Percentiles rank a stretch among this genome's conserved stretches.
Evolutionary conservation across 1,140 invertebrate genomes (phyloP).

Genomic region (Sarcophaga peregrina): DNA sequence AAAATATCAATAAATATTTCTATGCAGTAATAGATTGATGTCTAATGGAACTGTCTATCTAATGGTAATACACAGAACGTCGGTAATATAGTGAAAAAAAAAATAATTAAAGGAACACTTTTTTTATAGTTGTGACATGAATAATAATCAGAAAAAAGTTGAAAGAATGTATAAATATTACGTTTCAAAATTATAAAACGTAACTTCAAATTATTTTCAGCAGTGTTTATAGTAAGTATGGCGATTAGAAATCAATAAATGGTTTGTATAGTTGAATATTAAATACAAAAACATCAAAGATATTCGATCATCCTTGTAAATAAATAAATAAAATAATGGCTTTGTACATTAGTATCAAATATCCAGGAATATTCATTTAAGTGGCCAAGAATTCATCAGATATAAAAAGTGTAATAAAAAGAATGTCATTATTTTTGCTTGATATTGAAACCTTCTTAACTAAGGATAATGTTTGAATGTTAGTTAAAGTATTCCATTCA

Average conservation of each 20-base stretch:
- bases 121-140: too few relatives aligned
- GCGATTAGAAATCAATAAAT: slow-evolving; percentile 17
- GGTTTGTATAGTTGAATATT: not conserved
- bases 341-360: slow-evolving; percentile 20
- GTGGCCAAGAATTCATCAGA: not conserved
- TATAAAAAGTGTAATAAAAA: too few relatives aligned
- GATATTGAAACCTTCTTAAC: too few relatives aligned
- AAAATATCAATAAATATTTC: not conserved
- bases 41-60: not conserved
- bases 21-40: slow-evolving; percentile 1
- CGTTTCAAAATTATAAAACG: too few relatives aligned
- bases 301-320: not conserved
- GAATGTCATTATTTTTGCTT: too few relatives aligned
- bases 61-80: too few relatives aligned
- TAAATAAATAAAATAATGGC: slow-evolving; percentile 15
- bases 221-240: not conserved
- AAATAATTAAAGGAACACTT: too few relatives aligned
- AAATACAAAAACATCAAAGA: slow-evolving; percentile 66
- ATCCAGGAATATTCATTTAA: not conserved
- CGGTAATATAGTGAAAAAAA: too few relatives aligned
- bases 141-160: too few relatives aligned
- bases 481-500: too few relatives aligned
- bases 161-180: too few relatives aligned
- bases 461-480: too few relatives aligned
- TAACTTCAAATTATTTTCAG: not conserved